Conservation (phyloP, 2,888 invertebrate species). For the Drepanosiphum platanoidis region DNA sequence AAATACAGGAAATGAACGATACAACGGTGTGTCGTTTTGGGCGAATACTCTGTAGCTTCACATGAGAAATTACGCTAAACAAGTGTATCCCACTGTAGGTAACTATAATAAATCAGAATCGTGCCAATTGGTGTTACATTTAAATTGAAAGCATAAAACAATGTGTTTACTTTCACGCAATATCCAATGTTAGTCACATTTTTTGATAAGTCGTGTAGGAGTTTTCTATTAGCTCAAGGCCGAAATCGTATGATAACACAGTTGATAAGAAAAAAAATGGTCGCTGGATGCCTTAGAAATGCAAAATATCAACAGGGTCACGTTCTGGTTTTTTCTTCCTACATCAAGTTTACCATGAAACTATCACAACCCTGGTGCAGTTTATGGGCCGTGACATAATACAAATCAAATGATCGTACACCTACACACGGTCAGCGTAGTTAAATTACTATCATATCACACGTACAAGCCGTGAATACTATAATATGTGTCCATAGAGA, state of each 20-base stretch:
- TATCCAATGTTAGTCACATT: slow-evolving; percentile 2
- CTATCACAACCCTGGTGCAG: slow-evolving; percentile 9
- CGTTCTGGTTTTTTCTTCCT: slow-evolving; percentile 21
- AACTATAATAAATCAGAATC: slow-evolving; percentile 5
- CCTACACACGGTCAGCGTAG: slow-evolving; percentile 24
- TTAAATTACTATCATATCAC: slow-evolving; percentile 24
- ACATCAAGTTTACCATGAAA: slow-evolving; percentile 30
- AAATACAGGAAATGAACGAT: slow-evolving; percentile 43
- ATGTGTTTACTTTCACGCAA: slow-evolving; percentile 3
- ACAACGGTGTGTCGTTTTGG: slow-evolving; percentile 5
- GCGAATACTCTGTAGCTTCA: slow-evolving; percentile 8
- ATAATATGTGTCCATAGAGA: not conserved
- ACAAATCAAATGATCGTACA: slow-evolving; percentile 16
- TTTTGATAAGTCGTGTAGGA: slow-evolving; percentile 26
- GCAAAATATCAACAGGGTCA: slow-evolving; percentile 13
- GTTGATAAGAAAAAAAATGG: slow-evolving; percentile 22
- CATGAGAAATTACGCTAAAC: not conserved
- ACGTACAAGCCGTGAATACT: not conserved
- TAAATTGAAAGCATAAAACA: not conserved
- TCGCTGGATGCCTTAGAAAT: not conserved
- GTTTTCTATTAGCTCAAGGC: slow-evolving; percentile 33
- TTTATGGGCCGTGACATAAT: slow-evolving; percentile 7
- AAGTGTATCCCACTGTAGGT: not conserved
- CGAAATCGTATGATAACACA: not conserved
- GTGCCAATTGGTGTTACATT: not conserved